Evolutionary conservation across 2,113 vertebrate species (phyloP).

Genomic region (Pogonocichla stellata): DNA sequence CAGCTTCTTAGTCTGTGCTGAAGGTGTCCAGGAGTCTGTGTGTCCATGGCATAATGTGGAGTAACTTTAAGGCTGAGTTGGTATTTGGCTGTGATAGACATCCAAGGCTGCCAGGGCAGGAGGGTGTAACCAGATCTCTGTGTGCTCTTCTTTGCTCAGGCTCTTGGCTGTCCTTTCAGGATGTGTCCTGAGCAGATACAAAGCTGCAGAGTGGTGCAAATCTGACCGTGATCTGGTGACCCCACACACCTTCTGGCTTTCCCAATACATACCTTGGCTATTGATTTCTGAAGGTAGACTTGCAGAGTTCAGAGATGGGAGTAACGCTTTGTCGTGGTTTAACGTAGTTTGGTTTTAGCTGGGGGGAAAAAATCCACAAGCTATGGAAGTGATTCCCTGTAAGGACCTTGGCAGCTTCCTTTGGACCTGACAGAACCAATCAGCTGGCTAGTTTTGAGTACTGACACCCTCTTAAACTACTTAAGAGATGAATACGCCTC

Average conservation of each 20-base stretch:
- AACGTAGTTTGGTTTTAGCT: fast-evolving
- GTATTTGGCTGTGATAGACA: background rate
- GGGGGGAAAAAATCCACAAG: background rate
- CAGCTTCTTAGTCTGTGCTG: background rate
- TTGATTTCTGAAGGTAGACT: background rate
- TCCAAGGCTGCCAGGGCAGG: background rate
- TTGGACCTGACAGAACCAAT: background rate
- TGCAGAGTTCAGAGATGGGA: background rate
- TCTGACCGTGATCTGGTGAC: background rate
- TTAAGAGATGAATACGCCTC: background rate
- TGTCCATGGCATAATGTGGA: fast-evolving
- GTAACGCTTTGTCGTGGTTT: background rate
- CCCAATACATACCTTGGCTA: background rate
- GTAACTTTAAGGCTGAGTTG: background rate
- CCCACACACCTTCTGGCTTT: background rate
- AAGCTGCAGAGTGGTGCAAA: background rate
- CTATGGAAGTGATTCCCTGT: background rate
- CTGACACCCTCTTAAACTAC: background rate
- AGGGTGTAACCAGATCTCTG: background rate
- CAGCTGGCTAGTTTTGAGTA: background rate
- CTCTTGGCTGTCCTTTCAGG: background rate
- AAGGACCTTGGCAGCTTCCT: background rate
- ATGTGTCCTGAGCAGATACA: background rate
- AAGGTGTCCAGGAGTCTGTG: background rate
- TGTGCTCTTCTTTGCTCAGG: background rate